These are phyloP conservation scores for Neodiprion fabricii DNA, from an alignment of 1,140 invertebrate genomes.

Conservation along the genomic window DNA sequence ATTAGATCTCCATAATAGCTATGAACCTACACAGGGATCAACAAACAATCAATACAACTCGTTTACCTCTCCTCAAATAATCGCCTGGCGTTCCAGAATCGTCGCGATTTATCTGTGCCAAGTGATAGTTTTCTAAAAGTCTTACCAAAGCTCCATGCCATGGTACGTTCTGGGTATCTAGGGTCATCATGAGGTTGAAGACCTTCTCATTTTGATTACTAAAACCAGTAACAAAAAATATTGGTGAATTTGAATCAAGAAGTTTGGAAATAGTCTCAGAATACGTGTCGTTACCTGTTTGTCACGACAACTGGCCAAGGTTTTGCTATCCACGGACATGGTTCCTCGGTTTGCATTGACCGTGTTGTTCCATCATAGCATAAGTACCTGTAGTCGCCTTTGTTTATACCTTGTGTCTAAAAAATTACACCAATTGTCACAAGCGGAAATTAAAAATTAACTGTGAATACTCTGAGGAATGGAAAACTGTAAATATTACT, in stretches of 20 bases:
- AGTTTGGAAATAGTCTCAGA: constrained; percentile 15
- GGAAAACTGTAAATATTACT: constrained; percentile 49
- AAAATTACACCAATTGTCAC: constrained; percentile 15
- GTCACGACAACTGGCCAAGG: constrained; percentile 76
- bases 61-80: constrained; percentile 58
- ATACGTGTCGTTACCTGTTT: constrained; percentile 56
- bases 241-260: constrained; percentile 20
- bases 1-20: constrained; percentile 31
- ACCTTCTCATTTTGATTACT: constrained; percentile 67
- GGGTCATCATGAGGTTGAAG: constrained; percentile 57
- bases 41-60: not conserved
- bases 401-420: constrained; percentile 28
- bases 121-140: constrained; percentile 62
- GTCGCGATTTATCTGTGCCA: constrained; percentile 43
- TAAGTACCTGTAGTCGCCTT: constrained; percentile 71
- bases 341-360: constrained; percentile 63
- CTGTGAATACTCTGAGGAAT: constrained; percentile 5
- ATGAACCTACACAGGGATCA: not conserved
- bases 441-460: not conserved
- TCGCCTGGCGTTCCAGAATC: constrained; percentile 60
- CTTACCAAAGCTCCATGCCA: constrained; percentile 65
- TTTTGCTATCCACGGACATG: constrained; percentile 79
- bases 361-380: constrained; percentile 81
- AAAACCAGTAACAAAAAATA: constrained; percentile 32
- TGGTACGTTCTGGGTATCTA: constrained; percentile 47